phyloP scores from a whole-genome alignment of 2,888 invertebrate genomes.

The Rhagonycha lutea region DNA sequence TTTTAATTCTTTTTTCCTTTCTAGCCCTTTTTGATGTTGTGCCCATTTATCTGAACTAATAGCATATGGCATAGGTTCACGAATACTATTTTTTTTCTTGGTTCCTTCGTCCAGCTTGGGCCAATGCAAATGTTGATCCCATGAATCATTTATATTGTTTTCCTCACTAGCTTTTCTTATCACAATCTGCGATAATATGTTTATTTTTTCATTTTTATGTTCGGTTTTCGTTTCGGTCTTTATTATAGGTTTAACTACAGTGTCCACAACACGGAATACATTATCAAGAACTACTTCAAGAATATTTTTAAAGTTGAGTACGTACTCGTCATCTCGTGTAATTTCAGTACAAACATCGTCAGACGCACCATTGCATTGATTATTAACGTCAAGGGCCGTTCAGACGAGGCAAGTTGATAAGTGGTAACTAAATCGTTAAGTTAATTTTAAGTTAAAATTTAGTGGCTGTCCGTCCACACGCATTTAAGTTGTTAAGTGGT shows the following conservation, averaged over 20 bases:
- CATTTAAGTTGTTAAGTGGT: too few relatives aligned
- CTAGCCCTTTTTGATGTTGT: background rate
- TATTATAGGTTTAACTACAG: background rate
- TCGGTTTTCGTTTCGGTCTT: background rate
- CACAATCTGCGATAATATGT: background rate
- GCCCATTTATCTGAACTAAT: too few relatives aligned
- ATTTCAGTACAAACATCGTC: background rate
- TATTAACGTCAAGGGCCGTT: background rate
- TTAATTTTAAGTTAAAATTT: too few relatives aligned
- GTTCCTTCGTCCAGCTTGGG: too few relatives aligned
- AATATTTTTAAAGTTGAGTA: background rate
- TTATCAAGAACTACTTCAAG: background rate
- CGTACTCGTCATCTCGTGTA: background rate
- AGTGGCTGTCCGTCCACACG: too few relatives aligned
- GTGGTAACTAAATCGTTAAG: too few relatives aligned
- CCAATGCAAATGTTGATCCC: too few relatives aligned
- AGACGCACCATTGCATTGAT: background rate
- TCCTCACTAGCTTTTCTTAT: background rate
- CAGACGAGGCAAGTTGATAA: too few relatives aligned
- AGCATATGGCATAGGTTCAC: too few relatives aligned
- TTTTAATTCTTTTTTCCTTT: background rate
- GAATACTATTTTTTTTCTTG: too few relatives aligned
- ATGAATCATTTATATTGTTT: too few relatives aligned
- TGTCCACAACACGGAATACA: background rate
- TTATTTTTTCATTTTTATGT: background rate